A percentile compares a stretch with the other conserved stretches of the same genome.
phyloP scores from a whole-genome alignment of 2,113 vertebrate genomes.

The Panthera tigris region DNA sequence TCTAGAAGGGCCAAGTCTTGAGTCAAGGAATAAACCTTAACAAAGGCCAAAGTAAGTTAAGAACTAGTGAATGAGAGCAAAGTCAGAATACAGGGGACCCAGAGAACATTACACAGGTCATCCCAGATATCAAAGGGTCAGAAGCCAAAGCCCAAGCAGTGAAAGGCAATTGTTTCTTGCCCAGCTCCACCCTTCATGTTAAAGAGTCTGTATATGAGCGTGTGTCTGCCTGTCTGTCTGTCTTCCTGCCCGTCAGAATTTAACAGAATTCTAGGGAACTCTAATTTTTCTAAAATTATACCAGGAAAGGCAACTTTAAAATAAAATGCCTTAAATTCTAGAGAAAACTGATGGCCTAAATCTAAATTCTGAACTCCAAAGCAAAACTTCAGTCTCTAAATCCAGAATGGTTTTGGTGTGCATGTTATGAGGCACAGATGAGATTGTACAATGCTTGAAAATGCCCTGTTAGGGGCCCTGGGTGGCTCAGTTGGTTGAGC shows the following conservation, averaged over 20 bases:
- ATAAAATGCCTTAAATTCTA: slow-evolving; percentile 20
- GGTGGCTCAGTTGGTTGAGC: too few species aligned
- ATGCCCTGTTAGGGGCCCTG: neutral
- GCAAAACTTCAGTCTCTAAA: neutral
- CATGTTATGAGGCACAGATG: neutral
- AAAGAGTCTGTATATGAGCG: neutral
- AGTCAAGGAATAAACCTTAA: neutral
- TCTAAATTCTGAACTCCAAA: slow-evolving; percentile 18
- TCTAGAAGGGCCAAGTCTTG: neutral
- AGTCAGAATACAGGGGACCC: neutral
- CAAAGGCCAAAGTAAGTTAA: neutral
- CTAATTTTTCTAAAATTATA: neutral
- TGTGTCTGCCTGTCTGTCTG: neutral
- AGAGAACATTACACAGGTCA: neutral
- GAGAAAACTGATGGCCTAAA: neutral
- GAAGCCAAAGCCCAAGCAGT: neutral
- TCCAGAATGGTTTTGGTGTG: neutral
- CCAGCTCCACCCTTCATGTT: neutral
- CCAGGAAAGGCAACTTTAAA: slow-evolving; percentile 38
- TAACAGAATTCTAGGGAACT: neutral
- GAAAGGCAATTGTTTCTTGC: neutral
- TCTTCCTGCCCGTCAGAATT: neutral
- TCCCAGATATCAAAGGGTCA: neutral
- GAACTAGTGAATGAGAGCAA: neutral
- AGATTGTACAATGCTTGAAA: neutral